Evolutionary conservation across 2,888 invertebrate genomes (phyloP).

Genomic region (Hydriomena furcata): DNA sequence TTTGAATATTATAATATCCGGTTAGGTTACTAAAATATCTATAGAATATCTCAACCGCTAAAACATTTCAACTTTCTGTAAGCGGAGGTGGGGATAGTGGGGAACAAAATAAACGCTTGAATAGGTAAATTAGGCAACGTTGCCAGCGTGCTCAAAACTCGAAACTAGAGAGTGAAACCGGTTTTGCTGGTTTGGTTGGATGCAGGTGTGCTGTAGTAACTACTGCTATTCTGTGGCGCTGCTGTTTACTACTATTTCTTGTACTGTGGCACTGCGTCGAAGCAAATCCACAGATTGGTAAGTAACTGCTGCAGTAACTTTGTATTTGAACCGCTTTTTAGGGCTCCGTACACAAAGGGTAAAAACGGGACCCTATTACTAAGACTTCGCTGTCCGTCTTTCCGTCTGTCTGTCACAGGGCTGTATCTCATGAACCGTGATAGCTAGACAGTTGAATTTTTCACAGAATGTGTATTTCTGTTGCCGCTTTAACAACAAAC

Average conservation of each 20-base stretch:
- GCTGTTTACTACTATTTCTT: neutral
- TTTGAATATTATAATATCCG: too few species aligned
- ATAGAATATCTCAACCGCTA: neutral
- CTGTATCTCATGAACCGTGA: too few species aligned
- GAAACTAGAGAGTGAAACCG: constrained; percentile 71
- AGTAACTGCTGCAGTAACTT: neutral
- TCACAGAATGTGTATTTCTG: too few species aligned
- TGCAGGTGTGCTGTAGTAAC: constrained; percentile 65
- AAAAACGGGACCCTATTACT: too few species aligned
- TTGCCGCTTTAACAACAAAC: too few species aligned
- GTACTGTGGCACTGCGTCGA: constrained; percentile 9
- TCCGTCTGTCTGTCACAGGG: too few species aligned
- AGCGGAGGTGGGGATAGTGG: constrained; percentile 15
- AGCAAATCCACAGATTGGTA: constrained; percentile 6
- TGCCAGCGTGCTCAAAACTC: constrained; percentile 40
- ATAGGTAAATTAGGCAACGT: constrained; percentile 38
- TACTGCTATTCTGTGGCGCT: constrained; percentile 14
- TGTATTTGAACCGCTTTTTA: too few species aligned
- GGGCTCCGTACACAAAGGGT: too few species aligned
- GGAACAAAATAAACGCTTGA: constrained; percentile 28
- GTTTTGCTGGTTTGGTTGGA: constrained; percentile 72
- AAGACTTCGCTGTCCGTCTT: too few species aligned
- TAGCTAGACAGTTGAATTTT: too few species aligned
- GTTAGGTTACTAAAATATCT: too few species aligned
- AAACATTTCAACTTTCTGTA: constrained; percentile 9